These are phyloP conservation scores for Phymorhynchus buccinoides DNA, from an alignment of 1,140 invertebrate genomes.

Conservation along the genomic window DNA sequence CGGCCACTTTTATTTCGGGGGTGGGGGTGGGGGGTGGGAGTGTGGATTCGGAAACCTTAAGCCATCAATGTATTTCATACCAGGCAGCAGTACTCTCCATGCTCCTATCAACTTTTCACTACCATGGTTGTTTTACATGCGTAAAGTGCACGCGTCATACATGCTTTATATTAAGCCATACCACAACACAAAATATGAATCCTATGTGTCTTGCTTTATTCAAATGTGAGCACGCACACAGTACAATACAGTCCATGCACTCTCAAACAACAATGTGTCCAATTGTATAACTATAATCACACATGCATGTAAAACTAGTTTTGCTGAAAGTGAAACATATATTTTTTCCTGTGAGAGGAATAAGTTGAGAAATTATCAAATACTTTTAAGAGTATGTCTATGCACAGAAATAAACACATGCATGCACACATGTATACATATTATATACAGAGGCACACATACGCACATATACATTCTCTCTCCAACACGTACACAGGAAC, in stretches of 20 bases:
- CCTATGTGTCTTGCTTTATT: no score
- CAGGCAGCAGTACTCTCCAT: no score
- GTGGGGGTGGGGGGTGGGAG: no score
- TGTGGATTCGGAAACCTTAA: no score
- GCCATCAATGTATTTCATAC: no score
- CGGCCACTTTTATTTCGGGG: no score
- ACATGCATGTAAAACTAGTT: not conserved
- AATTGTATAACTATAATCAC: not conserved
- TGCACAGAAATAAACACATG: not conserved
- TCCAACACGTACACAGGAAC: not conserved
- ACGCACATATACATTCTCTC: not conserved
- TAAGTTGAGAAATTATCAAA: not conserved
- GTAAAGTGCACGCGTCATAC: no score
- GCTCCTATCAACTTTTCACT: no score
- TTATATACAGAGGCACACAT: not conserved
- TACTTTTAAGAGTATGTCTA: not conserved
- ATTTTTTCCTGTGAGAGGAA: not conserved
- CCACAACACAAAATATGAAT: no score
- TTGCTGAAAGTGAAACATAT: not conserved
- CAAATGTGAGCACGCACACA: no score
- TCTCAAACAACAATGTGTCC: not conserved
- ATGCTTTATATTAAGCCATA: no score
- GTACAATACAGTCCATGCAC: not conserved
- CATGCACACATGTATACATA: not conserved
- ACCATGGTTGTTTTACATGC: no score